Evolutionary conservation across 2,113 vertebrate species (phyloP).

Genomic region (Bufo bufo): DNA sequence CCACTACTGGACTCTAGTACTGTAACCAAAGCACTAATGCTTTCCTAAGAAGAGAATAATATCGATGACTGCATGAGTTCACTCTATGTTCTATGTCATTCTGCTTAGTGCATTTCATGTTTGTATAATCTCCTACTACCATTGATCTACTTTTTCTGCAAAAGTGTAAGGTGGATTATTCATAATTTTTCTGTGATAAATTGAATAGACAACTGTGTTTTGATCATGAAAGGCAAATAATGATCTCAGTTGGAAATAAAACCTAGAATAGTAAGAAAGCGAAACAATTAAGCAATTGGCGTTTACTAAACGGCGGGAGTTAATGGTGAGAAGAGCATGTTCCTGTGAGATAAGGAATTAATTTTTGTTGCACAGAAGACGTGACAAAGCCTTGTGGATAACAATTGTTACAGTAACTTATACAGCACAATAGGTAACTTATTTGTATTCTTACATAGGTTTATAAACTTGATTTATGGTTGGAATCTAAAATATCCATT

Average conservation of each 20-base stretch:
- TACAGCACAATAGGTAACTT: slow-evolving; percentile 12
- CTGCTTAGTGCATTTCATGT: not conserved
- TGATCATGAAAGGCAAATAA: slow-evolving; percentile 15
- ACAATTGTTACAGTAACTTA: slow-evolving; percentile 17
- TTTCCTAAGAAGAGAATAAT: not conserved
- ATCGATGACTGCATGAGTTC: not conserved
- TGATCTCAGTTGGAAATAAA: slow-evolving; percentile 37
- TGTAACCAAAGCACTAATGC: too few relatives aligned
- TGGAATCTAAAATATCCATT: not conserved
- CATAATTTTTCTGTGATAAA: not conserved
- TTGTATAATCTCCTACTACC: not conserved
- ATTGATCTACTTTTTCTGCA: not conserved
- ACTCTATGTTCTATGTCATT: not conserved
- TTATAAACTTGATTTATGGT: slow-evolving; percentile 12
- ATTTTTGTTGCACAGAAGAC: not conserved
- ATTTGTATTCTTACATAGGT: slow-evolving; percentile 9
- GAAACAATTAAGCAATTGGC: slow-evolving; percentile 17
- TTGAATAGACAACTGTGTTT: not conserved
- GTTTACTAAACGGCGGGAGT: slow-evolving; percentile 20
- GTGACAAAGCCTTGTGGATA: slow-evolving; percentile 33
- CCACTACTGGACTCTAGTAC: too few relatives aligned
- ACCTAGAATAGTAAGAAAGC: not conserved
- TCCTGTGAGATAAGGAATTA: slow-evolving; percentile 33
- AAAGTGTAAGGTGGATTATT: not conserved
- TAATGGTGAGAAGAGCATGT: slow-evolving; percentile 22